Conservation (phyloP, 2,797 vertebrate species). For the Mormyrus proboscirostris region DNA sequence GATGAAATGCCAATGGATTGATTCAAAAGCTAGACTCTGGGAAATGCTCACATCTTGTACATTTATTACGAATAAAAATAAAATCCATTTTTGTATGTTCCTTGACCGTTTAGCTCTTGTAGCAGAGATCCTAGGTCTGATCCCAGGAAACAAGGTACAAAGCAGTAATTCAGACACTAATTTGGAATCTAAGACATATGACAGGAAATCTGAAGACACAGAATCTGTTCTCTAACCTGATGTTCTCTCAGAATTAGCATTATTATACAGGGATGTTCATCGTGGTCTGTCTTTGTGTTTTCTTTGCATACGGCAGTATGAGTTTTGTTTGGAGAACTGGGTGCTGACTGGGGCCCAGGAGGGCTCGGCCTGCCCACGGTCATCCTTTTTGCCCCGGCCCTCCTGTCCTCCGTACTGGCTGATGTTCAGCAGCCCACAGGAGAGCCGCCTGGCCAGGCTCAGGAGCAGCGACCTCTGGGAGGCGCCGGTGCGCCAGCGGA, state of each 20-base stretch:
- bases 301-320: slow-evolving; percentile 59
- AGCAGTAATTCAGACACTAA: background rate
- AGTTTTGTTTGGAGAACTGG: slow-evolving; percentile 76
- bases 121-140: background rate
- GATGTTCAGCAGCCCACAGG: slow-evolving; percentile 59
- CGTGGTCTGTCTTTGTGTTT: background rate
- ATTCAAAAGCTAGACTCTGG: background rate
- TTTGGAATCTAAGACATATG: background rate
- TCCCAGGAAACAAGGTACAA: background rate
- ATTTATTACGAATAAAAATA: background rate
- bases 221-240: background rate
- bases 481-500: slow-evolving; percentile 43
- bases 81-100: background rate
- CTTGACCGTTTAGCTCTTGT: background rate
- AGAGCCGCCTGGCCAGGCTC: slow-evolving; percentile 20
- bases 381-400: slow-evolving; percentile 33
- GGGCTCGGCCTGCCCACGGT: slow-evolving; percentile 12
- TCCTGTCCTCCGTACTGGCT: slow-evolving; percentile 84
- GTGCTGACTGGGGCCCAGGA: slow-evolving; percentile 65
- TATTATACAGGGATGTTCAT: background rate
- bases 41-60: background rate
- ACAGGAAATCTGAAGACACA: background rate
- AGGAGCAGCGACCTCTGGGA: slow-evolving; percentile 31
- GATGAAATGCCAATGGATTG: background rate
- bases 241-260: background rate